Percentiles rank a stretch among this genome's conserved stretches.
Evolutionary conservation across 2,113 vertebrate genomes (phyloP).

Genomic region (Merops nubicus): DNA sequence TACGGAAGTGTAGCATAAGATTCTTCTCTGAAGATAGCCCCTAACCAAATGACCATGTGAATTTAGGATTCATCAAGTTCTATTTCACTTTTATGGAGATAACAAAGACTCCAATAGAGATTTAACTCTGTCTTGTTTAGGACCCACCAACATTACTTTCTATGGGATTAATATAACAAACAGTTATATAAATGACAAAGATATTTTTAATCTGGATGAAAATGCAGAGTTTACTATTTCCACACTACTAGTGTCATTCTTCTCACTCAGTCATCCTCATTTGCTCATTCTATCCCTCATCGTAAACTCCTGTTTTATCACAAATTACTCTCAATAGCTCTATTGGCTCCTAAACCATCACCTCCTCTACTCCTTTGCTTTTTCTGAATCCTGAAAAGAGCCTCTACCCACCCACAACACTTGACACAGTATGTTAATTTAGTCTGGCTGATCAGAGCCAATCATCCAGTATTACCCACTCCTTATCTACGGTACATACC

Average conservation of each 20-base stretch:
- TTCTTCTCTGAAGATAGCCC: not conserved
- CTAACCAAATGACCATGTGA: not conserved
- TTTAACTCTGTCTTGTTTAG: not conserved
- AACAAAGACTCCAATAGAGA: not conserved
- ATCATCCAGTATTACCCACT: not conserved
- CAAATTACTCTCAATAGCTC: not conserved
- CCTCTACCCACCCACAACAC: not conserved
- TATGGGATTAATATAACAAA: not conserved
- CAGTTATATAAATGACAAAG: not conserved
- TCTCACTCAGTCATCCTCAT: not conserved
- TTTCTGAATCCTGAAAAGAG: not conserved
- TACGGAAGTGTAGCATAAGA: not conserved
- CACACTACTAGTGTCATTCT: not conserved
- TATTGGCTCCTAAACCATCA: not conserved
- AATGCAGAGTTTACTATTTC: not conserved
- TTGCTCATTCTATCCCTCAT: not conserved
- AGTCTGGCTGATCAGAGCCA: not conserved
- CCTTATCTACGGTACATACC: not conserved
- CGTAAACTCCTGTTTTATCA: not conserved
- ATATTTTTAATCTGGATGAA: constrained; percentile 19
- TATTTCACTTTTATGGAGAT: not conserved
- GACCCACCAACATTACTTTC: not conserved
- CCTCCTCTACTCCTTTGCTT: not conserved
- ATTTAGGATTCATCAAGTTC: not conserved
- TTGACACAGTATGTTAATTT: not conserved